Base-by-base conservation (phyloP, 1,140 invertebrate species). In the Scaptomyza hsui region DNA sequence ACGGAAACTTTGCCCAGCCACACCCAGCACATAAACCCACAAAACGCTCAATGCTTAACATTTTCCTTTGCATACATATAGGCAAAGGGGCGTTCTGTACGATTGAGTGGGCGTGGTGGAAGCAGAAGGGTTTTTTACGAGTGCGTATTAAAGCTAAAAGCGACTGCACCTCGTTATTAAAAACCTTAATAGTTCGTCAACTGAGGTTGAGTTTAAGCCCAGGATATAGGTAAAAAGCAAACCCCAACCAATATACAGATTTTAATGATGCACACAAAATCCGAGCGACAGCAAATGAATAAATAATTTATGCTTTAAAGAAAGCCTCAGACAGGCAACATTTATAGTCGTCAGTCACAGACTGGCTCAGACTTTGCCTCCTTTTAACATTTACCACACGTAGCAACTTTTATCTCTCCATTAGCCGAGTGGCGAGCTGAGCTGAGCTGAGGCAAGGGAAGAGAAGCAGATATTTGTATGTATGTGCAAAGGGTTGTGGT, bases 331-430 rank as follows among this genome's bases (percentile, higher is more conserved):
- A 69, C 53, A 57, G 42, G 15, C 59, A 47, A 73, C 77, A 80
- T 80, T 86, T 64, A 79, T 70, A 59, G 60, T 67, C 59, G 44
- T 52, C 45, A 24, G 15, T 24, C 24, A 24, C 24, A 24, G 24
- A 6, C 5, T 26, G 24, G 51, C 24, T n/a, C n/a, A 44, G 35
- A 42, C 16, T 55, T 35, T 53, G 41, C 26, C 44, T 57, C 65
- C 42, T 78, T 70, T 79, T 72, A 61, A 57, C 60, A 78, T 72
- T 78, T 75, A 55, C 68, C 75, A 75, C 86, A 89, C 86, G 86
- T 89, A 86, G 71, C 75, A 67, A 68, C 42, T 86, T 89, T 78
- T 89, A 89, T 89, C 68, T 89, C 75, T 86, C 72, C 83, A 89
- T 89, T 89, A 88, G 75, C 76, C 59, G 73, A n/a, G 42, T 35